phyloP scores from a whole-genome alignment of 30 jellyfish, hydroid and myxozoan species.

The Pseudorhiza aurosa region DNA sequence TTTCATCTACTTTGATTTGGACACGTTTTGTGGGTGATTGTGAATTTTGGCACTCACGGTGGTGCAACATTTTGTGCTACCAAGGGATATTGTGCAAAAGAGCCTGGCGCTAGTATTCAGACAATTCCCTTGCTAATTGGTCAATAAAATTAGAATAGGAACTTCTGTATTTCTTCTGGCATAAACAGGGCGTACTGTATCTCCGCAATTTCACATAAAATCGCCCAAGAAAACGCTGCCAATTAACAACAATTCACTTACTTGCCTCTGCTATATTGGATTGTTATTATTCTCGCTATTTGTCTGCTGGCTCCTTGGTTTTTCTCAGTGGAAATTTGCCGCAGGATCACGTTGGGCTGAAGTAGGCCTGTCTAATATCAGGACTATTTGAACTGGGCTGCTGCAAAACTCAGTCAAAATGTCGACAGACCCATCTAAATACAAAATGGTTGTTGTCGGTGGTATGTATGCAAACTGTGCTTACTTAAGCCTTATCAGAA shows the following conservation, averaged over 20 bases:
- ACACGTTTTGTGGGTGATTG: no score
- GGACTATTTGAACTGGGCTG: neutral
- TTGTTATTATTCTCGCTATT: no score
- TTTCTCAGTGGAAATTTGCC: neutral
- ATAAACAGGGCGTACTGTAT: conserved; percentile 40
- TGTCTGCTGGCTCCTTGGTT: neutral
- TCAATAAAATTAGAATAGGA: conserved; percentile 63
- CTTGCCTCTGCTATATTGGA: no score
- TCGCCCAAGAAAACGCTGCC: no score
- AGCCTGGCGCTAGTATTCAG: conserved; percentile 64
- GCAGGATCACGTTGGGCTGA: conserved; percentile 22
- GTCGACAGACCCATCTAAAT: conserved; percentile 97
- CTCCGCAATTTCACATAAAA: no score
- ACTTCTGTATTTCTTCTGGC: conserved; percentile 22
- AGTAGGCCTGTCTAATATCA: conserved; percentile 10
- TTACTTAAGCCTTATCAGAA: neutral
- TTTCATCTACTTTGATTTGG: no score
- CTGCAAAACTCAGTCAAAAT: conserved; percentile 6
- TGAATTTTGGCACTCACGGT: no score
- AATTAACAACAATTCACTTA: no score
- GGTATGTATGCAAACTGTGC: conserved; percentile 56
- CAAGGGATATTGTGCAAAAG: no score
- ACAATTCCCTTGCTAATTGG: conserved; percentile 66
- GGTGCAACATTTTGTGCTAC: no score
- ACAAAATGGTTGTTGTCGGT: conserved; percentile 99